These are phyloP conservation scores for Hyposoter dolosus DNA, from an alignment of 2,888 invertebrate species.

Conservation along the genomic window DNA sequence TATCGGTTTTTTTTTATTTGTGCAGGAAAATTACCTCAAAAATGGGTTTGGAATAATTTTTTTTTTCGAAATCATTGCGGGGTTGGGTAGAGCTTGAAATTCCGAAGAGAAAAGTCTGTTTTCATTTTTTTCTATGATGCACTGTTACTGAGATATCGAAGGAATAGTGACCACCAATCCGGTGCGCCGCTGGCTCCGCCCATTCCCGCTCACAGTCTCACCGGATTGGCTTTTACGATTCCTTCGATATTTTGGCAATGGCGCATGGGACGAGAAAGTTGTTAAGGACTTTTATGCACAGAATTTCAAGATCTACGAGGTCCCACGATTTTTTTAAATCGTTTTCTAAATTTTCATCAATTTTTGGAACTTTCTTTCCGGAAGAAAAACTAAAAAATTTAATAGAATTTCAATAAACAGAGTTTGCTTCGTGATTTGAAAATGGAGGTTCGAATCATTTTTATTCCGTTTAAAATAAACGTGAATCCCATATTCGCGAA, in stretches of 20 bases:
- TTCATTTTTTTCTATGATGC: neutral
- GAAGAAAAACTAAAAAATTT: neutral
- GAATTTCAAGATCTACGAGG: neutral
- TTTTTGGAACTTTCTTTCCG: neutral
- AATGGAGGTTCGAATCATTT: neutral
- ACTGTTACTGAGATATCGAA: neutral
- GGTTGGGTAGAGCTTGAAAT: neutral
- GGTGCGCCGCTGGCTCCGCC: neutral
- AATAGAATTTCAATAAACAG: neutral
- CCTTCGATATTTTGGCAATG: neutral
- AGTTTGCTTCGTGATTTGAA: neutral
- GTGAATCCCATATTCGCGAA: neutral
- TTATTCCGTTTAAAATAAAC: neutral
- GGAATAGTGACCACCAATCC: neutral
- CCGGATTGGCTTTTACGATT: neutral
- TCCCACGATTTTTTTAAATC: neutral
- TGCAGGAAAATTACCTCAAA: neutral
- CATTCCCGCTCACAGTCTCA: neutral
- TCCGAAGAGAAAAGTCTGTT: neutral
- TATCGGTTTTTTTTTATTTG: neutral
- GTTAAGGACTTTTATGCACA: neutral
- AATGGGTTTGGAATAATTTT: neutral
- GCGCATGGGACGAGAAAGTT: neutral
- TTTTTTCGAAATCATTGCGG: neutral
- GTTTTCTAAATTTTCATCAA: neutral